A percentile compares a stretch with the other conserved stretches of the same genome.
Evolutionary conservation across 1,140 invertebrate genomes (phyloP).

Genomic region (Leucophenga varia): DNA sequence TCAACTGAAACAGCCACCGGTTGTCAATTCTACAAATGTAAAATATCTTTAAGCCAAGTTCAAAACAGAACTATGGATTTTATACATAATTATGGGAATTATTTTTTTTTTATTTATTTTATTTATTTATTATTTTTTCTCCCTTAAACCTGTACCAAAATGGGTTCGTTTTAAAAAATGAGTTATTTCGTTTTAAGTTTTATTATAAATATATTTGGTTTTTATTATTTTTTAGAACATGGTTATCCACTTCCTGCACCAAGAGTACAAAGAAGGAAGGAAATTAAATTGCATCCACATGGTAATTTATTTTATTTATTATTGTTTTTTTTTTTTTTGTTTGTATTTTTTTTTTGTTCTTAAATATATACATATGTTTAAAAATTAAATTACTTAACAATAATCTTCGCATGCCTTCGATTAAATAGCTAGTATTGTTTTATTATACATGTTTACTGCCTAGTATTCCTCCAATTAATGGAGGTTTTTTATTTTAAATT

Average conservation of each 20-base stretch:
- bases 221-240: conserved; percentile 56
- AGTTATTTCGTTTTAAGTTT: conserved; percentile 21
- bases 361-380: not conserved
- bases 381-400: too few species aligned
- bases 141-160: too few species aligned
- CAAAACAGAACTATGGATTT: too few species aligned
- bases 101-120: conserved; percentile 20
- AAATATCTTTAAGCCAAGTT: too few species aligned
- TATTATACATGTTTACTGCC: too few species aligned
- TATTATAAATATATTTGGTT: too few species aligned
- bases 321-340: conserved; percentile 26
- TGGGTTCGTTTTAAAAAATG: conserved; percentile 17
- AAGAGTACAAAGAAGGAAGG: conserved; percentile 55
- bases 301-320: conserved; percentile 38
- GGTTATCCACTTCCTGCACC: conserved; percentile 54
- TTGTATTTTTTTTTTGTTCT: conserved; percentile 20
- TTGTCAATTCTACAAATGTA: too few species aligned
- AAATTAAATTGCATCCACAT: conserved; percentile 56
- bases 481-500: not conserved
- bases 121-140: conserved; percentile 18
- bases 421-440: conserved; percentile 7
- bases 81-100: too few species aligned
- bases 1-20: too few species aligned
- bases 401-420: too few species aligned
- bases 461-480: not conserved